phyloP scores from a whole-genome alignment of 2,888 invertebrate species.

The Caenorhabditis sp. region DNA sequence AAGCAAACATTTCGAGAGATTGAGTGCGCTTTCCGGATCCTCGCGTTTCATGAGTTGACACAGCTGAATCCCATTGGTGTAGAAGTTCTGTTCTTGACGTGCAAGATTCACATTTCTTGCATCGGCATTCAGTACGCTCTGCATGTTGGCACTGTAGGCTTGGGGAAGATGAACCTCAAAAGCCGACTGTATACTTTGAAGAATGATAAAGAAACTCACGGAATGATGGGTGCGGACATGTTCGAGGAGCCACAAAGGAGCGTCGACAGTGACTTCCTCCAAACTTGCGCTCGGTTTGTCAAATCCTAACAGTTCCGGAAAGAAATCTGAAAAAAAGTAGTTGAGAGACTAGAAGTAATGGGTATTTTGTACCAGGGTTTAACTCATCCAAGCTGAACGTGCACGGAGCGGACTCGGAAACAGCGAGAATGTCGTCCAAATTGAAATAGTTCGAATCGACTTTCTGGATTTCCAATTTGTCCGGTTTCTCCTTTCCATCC shows the following conservation, averaged over 20 bases:
- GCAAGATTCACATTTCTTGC: constrained; percentile 55
- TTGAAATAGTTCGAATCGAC: constrained; percentile 30
- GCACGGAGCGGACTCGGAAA: constrained; percentile 24
- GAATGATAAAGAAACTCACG: not conserved
- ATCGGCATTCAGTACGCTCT: constrained; percentile 63
- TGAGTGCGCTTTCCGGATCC: constrained; percentile 47
- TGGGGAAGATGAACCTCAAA: constrained; percentile 65
- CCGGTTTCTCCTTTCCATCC: not conserved
- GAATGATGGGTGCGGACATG: constrained; percentile 7
- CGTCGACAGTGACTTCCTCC: constrained; percentile 35
- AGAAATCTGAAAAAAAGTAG: constrained; percentile 51
- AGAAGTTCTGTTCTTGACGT: constrained; percentile 53
- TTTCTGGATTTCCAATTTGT: constrained; percentile 11
- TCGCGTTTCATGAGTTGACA: constrained; percentile 46
- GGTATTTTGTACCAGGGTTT: constrained; percentile 18
- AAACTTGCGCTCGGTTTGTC: constrained; percentile 23
- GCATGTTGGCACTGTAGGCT: constrained; percentile 58
- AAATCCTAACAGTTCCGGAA: constrained; percentile 48
- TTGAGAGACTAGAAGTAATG: not conserved
- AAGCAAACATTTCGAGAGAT: constrained; percentile 64
- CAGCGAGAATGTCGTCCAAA: constrained; percentile 35
- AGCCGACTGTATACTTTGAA: not conserved
- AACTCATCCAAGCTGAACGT: constrained; percentile 16
- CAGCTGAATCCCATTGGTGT: constrained; percentile 45
- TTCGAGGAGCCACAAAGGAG: constrained; percentile 59